Evolutionary conservation across 2,888 invertebrate genomes (phyloP).

Genomic region (Pinctada fucata): DNA sequence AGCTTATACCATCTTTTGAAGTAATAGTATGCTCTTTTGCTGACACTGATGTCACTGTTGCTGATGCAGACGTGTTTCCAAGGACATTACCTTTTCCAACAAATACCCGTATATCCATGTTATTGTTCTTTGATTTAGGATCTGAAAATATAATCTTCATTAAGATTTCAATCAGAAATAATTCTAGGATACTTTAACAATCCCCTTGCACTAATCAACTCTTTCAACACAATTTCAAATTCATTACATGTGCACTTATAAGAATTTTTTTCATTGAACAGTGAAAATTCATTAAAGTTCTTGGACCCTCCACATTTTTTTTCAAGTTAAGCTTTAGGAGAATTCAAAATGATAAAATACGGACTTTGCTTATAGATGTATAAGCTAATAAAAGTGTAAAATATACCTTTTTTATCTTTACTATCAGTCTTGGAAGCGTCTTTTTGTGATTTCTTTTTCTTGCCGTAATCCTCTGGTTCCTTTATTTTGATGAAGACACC

Average conservation of each 20-base stretch:
- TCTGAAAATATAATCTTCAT: conserved; percentile 4
- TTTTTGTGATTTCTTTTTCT: conserved; percentile 57
- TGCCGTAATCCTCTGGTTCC: conserved; percentile 83
- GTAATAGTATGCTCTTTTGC: not conserved
- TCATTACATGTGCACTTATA: conserved; percentile 34
- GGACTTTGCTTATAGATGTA: too few relatives aligned
- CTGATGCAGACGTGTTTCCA: not conserved
- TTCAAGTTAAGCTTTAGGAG: too few relatives aligned
- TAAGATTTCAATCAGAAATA: too few relatives aligned
- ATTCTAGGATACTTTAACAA: too few relatives aligned
- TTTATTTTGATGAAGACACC: conserved; percentile 91
- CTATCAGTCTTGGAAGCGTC: conserved; percentile 38
- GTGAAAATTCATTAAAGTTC: not conserved
- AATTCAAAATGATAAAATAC: too few relatives aligned
- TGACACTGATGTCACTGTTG: not conserved
- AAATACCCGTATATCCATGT: conserved; percentile 60
- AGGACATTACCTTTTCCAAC: conserved; percentile 56
- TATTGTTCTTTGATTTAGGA: conserved; percentile 37
- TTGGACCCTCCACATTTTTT: not conserved
- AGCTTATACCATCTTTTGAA: not conserved
- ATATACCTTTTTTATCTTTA: too few relatives aligned
- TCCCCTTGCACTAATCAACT: not conserved
- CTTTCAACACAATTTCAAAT: not conserved
- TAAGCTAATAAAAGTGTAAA: too few relatives aligned
- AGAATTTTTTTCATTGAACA: not conserved